These are phyloP conservation scores for Pyrocephalus nanus DNA, from an alignment of 2,797 vertebrate genomes.

Conservation along the genomic window DNA sequence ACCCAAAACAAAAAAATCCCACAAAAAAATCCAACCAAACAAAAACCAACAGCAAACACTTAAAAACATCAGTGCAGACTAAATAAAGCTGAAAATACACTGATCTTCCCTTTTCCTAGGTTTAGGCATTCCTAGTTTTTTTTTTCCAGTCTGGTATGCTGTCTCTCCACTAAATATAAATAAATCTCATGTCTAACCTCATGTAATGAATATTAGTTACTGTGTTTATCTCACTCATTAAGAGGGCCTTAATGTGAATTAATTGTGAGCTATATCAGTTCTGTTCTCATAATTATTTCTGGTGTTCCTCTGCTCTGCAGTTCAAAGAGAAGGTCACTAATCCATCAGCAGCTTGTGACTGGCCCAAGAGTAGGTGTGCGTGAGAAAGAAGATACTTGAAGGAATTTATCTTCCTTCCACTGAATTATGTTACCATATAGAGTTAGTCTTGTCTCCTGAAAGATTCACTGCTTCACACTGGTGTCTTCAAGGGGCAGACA, in stretches of 20 bases:
- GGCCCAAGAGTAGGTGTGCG: background rate
- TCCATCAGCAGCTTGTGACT: conserved; percentile 4
- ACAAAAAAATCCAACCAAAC: too few relatives aligned
- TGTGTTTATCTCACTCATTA: conserved; percentile 35
- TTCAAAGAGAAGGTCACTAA: conserved; percentile 15
- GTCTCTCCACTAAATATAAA: background rate
- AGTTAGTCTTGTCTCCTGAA: conserved; percentile 24
- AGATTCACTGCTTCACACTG: background rate
- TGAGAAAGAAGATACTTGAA: background rate
- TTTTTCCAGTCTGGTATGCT: background rate
- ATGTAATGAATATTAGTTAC: conserved; percentile 9
- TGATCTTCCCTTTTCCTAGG: background rate
- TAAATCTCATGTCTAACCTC: background rate
- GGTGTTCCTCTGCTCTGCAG: background rate
- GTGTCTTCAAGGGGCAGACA: background rate
- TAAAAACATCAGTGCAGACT: too few relatives aligned
- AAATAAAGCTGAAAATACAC: background rate
- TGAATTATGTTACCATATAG: conserved; percentile 30
- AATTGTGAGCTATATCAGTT: background rate
- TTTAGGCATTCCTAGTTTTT: background rate
- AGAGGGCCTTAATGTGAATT: background rate
- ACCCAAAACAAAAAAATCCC: background rate
- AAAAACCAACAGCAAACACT: background rate
- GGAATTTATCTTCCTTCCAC: conserved; percentile 22
- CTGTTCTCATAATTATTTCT: background rate